Percentiles rank a stretch among this genome's conserved stretches.
These are phyloP conservation scores for Alentia gelatinosa DNA, from an alignment of 2,888 invertebrate genomes.

Conservation along the genomic window DNA sequence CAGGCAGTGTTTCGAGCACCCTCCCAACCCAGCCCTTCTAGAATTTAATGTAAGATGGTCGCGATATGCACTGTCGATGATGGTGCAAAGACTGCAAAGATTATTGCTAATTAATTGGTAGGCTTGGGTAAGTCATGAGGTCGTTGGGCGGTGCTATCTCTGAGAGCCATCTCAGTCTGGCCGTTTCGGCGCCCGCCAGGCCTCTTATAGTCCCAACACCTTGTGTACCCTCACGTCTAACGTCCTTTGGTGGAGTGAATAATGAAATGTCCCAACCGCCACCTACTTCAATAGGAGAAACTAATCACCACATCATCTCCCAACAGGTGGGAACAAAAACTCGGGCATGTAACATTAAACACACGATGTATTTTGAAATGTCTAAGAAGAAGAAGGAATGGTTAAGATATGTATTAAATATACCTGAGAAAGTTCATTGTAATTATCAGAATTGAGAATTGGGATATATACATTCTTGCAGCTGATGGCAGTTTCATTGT, in stretches of 20 bases:
- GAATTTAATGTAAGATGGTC: background rate
- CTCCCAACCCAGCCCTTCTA: background rate
- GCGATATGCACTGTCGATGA: background rate
- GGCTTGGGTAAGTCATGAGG: background rate
- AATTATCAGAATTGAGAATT: too few species aligned
- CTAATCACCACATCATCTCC: background rate
- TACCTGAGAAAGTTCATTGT: too few species aligned
- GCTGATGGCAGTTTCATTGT: too few species aligned
- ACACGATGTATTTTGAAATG: too few species aligned
- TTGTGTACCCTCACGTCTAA: background rate
- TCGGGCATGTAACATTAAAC: too few species aligned
- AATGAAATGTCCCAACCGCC: too few species aligned
- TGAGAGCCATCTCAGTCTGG: background rate
- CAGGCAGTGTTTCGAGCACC: background rate
- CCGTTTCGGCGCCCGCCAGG: background rate
- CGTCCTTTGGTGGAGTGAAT: background rate
- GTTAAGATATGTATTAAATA: too few species aligned
- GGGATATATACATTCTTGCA: too few species aligned
- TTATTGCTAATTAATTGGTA: slow-evolving; percentile 15
- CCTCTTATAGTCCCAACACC: background rate
- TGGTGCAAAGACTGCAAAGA: background rate
- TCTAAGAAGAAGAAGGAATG: too few species aligned
- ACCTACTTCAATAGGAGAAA: too few species aligned
- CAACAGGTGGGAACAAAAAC: background rate
- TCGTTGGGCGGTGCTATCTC: background rate